Evolutionary conservation across 2,113 vertebrate genomes (phyloP).

Genomic region (Tor tambroides): DNA sequence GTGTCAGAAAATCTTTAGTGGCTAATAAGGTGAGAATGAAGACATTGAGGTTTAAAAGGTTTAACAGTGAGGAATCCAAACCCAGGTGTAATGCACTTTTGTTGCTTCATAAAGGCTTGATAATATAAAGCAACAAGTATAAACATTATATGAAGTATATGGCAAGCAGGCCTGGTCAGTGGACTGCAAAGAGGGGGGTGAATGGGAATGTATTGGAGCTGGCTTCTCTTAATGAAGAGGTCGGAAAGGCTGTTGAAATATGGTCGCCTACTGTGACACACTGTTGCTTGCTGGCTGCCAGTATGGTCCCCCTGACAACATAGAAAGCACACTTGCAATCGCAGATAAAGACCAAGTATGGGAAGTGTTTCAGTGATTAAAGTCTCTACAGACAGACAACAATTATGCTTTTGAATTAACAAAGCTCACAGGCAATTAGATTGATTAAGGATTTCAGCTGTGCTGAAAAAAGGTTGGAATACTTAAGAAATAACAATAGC

Average conservation of each 20-base stretch:
- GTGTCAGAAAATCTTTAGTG: neutral
- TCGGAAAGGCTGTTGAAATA: conserved; percentile 60
- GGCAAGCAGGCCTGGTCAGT: neutral
- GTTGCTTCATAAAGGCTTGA: neutral
- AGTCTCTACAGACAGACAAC: too few species aligned
- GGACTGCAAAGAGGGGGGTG: neutral
- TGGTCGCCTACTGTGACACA: conserved; percentile 38
- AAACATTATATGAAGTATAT: conserved; percentile 1
- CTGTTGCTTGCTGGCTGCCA: conserved; percentile 38
- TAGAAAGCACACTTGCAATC: conserved; percentile 19
- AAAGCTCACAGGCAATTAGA: neutral
- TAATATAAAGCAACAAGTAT: neutral
- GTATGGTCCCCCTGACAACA: conserved; percentile 53
- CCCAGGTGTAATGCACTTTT: neutral
- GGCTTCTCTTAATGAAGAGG: conserved; percentile 1
- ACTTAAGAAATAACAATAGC: neutral
- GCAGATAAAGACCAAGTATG: neutral
- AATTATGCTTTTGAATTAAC: neutral
- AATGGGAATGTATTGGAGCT: conserved; percentile 9
- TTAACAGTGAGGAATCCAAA: neutral
- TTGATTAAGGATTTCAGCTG: neutral
- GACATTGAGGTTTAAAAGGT: neutral
- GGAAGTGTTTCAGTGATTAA: neutral
- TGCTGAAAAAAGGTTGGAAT: neutral
- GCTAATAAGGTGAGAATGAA: neutral